Evolutionary conservation across 1,140 invertebrate genomes (phyloP).

Genomic region (Papilio polytes): DNA sequence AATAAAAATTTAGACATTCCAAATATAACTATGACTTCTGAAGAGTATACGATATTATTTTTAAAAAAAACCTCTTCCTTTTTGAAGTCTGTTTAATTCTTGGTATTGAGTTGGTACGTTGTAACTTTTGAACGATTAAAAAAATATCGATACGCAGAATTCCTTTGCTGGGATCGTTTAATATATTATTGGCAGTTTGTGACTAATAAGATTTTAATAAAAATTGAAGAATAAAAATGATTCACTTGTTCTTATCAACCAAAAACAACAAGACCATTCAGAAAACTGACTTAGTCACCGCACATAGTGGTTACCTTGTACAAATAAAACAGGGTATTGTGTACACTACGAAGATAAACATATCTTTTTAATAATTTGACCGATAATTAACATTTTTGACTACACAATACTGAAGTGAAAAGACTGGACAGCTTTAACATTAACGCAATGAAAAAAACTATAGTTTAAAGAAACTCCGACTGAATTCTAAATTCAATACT

Average conservation of each 20-base stretch:
- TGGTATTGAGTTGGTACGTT: background rate
- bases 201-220: background rate
- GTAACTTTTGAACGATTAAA: background rate
- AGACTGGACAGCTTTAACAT: too few species aligned
- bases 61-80: too few species aligned
- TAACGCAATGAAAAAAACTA: too few species aligned
- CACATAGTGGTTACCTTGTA: background rate
- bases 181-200: background rate
- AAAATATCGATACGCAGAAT: background rate
- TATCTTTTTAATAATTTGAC: background rate
- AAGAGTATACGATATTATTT: too few species aligned
- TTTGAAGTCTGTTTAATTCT: background rate
- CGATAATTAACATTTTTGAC: constrained; percentile 4
- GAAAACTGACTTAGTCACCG: background rate
- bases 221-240: constrained; percentile 21
- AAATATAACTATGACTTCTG: too few species aligned
- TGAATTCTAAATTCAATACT: too few species aligned
- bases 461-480: too few species aligned
- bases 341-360: background rate
- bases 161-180: background rate
- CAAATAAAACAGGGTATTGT: constrained; percentile 5
- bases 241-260: background rate
- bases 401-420: background rate
- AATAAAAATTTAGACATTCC: too few species aligned
- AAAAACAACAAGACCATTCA: background rate